Conservation (phyloP, 2,113 vertebrate species). For the Genyomyrus donnyi region DNA sequence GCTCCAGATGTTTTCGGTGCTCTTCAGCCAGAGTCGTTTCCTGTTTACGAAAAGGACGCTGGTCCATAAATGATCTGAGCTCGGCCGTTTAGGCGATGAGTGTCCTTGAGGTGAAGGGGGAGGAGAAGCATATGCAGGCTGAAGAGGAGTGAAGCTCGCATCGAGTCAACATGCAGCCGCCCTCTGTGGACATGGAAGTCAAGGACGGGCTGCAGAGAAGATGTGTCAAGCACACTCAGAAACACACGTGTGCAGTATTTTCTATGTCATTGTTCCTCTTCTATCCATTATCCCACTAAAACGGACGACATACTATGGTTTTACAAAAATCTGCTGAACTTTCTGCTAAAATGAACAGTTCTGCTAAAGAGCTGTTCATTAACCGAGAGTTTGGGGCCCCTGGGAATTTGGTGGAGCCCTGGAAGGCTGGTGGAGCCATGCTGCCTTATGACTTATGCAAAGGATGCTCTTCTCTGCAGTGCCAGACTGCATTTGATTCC, state of each 20-base stretch:
- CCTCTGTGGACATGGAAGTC: background rate
- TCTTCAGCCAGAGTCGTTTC: background rate
- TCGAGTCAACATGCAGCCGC: background rate
- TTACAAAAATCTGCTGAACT: background rate
- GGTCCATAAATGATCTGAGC: background rate
- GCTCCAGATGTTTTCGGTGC: background rate
- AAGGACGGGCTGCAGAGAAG: background rate
- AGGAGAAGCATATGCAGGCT: background rate
- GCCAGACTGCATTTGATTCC: background rate
- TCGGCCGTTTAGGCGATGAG: background rate
- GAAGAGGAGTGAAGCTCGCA: background rate
- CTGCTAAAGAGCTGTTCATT: background rate
- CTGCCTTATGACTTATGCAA: background rate
- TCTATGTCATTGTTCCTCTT: background rate
- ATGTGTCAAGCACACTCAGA: background rate
- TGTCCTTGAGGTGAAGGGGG: background rate
- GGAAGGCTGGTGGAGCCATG: background rate
- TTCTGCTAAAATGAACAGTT: background rate
- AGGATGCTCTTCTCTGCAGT: background rate
- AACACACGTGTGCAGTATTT: background rate
- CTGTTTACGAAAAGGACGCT: background rate
- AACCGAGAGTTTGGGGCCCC: background rate
- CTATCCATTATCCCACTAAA: background rate
- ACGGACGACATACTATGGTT: background rate
- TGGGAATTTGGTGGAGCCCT: background rate